Conservation (phyloP, 2,797 vertebrate genomes). For the Hoplostethus atlanticus region DNA sequence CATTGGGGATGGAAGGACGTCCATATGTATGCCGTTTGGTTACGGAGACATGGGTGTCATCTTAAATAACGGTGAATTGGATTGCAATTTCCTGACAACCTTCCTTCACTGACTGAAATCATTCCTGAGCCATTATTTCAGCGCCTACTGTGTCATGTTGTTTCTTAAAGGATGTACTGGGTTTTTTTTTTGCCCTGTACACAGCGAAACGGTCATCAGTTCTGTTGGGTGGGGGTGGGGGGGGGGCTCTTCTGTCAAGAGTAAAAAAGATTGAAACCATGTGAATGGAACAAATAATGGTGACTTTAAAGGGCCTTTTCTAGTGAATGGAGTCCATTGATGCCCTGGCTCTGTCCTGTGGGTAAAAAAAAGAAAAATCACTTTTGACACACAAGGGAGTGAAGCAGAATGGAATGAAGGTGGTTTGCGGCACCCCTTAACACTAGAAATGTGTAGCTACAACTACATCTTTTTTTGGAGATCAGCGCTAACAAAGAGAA, state of each 20-base stretch:
- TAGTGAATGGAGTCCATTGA: constrained; percentile 86
- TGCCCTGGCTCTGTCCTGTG: constrained; percentile 82
- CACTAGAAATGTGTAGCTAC: constrained; percentile 5
- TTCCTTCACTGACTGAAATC: too few species aligned
- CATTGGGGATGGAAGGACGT: too few species aligned
- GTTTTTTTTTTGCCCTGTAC: not conserved
- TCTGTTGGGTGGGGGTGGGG: not conserved
- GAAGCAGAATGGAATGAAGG: constrained; percentile 10
- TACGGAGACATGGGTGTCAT: constrained; percentile 41
- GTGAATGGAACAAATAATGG: constrained; percentile 89
- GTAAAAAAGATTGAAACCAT: too few species aligned
- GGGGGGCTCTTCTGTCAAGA: constrained; percentile 71
- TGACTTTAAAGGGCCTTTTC: constrained; percentile 84
- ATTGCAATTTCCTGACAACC: constrained; percentile 86
- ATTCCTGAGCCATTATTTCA: too few species aligned
- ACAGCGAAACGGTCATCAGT: not conserved
- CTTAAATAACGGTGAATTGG: constrained; percentile 92
- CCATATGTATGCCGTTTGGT: too few species aligned
- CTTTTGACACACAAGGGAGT: constrained; percentile 81
- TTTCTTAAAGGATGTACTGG: too few species aligned
- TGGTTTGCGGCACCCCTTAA: not conserved
- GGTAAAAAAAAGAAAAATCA: constrained; percentile 82
- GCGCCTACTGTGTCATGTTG: too few species aligned
- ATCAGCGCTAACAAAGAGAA: constrained; percentile 57
- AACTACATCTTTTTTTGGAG: constrained; percentile 38